Conservation (phyloP, 2,888 invertebrate species). For the Zeuzera pyrina region DNA sequence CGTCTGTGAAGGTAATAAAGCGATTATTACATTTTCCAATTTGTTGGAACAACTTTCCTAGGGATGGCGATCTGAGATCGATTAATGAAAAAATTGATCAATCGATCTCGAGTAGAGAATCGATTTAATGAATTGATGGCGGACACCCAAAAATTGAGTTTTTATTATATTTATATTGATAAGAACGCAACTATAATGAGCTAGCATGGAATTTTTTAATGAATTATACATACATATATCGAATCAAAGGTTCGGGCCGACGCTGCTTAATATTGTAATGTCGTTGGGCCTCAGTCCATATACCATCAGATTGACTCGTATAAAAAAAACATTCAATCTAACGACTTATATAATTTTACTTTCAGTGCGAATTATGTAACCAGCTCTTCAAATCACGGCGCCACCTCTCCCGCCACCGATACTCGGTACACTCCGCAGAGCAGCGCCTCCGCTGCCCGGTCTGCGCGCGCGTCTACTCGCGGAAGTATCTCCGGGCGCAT, state of each 20-base stretch:
- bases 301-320: too few species aligned
- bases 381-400: slow-evolving; percentile 16
- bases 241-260: too few species aligned
- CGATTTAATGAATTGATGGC: too few species aligned
- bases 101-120: too few species aligned
- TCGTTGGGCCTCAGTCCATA: too few species aligned
- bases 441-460: slow-evolving; percentile 2
- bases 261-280: too few species aligned
- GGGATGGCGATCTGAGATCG: too few species aligned
- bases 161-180: background rate
- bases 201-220: too few species aligned
- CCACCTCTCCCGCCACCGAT: slow-evolving; percentile 19
- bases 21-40: background rate
- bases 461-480: slow-evolving; percentile 1
- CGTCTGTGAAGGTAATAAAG: slow-evolving; percentile 14
- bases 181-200: too few species aligned
- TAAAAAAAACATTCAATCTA: background rate
- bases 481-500: background rate
- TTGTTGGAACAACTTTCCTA: background rate
- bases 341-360: background rate
- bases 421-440: slow-evolving; percentile 10
- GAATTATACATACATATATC: background rate
- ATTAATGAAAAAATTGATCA: too few species aligned
- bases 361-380: slow-evolving; percentile 15
- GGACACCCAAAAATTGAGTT: too few species aligned